A percentile compares a stretch with the other conserved stretches of the same genome.
These are phyloP conservation scores for Eolophus roseicapilla DNA, from an alignment of 2,113 vertebrate species.

Conservation along the genomic window DNA sequence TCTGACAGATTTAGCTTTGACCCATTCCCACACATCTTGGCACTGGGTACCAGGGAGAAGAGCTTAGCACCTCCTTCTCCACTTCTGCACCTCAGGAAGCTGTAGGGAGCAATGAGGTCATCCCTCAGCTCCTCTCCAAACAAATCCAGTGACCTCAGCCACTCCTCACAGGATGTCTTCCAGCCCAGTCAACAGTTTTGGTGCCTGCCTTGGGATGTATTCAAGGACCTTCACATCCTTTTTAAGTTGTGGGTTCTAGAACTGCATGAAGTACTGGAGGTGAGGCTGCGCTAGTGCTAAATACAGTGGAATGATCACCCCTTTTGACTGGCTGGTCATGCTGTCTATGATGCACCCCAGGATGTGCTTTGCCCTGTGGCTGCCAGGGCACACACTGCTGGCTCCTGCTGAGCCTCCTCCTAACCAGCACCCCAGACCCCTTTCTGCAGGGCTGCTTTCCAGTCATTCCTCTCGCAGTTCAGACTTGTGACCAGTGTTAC, in stretches of 20 bases:
- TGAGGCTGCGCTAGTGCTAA: neutral
- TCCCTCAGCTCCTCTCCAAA: neutral
- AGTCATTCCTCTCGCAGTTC: neutral
- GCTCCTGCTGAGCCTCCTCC: neutral
- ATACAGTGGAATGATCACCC: neutral
- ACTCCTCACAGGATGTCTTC: neutral
- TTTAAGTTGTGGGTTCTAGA: neutral
- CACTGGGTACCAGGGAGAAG: neutral
- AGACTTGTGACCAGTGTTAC: neutral
- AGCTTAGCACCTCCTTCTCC: neutral
- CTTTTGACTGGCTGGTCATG: rapidly evolving
- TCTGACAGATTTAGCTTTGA: neutral
- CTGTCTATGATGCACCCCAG: neutral
- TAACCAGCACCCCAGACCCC: neutral
- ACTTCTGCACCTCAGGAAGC: rapidly evolving
- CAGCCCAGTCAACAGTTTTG: neutral
- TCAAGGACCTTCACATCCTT: neutral
- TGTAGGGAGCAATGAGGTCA: rapidly evolving
- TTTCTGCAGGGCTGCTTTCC: neutral
- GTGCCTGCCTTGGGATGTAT: rapidly evolving
- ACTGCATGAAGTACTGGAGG: rapidly evolving
- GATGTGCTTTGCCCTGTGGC: neutral
- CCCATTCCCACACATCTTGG: neutral
- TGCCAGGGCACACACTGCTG: neutral
- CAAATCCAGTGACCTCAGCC: neutral